phyloP scores from a whole-genome alignment of 2,888 invertebrate genomes.

The Ptychoptera contaminata region DNA sequence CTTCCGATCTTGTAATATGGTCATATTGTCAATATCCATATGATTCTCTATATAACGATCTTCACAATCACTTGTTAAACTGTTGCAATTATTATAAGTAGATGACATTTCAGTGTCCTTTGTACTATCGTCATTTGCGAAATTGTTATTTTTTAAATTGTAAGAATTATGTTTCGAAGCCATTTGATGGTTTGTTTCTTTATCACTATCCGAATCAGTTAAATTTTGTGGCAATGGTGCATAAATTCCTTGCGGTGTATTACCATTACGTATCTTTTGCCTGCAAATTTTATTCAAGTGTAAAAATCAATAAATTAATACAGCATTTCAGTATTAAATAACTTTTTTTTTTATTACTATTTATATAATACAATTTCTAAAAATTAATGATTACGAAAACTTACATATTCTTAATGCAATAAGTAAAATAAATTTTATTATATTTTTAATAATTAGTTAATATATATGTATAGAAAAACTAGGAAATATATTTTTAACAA shows the following conservation, averaged over 20 bases:
- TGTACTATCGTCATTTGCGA: constrained; percentile 6
- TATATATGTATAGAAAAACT: too few species aligned
- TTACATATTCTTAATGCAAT: too few species aligned
- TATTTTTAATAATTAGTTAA: too few species aligned
- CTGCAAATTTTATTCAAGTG: too few species aligned
- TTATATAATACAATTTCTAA: too few species aligned
- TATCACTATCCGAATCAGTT: constrained; percentile 64
- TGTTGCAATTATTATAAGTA: constrained; percentile 18
- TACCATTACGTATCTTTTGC: constrained; percentile 24
- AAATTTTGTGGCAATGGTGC: constrained; percentile 62
- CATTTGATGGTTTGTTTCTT: constrained; percentile 32
- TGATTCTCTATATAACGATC: constrained; percentile 16
- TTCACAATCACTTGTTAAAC: constrained; percentile 26
- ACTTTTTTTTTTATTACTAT: too few species aligned
- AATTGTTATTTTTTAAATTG: constrained; percentile 9
- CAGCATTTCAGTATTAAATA: too few species aligned
- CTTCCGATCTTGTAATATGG: constrained; percentile 25
- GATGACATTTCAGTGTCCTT: constrained; percentile 9
- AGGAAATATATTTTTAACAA: too few species aligned
- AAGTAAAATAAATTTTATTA: too few species aligned
- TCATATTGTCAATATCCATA: constrained; percentile 27
- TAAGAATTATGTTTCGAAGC: constrained; percentile 8
- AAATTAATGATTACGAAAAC: too few species aligned
- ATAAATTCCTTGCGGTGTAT: constrained; percentile 41
- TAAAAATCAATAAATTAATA: too few species aligned